phyloP scores from a whole-genome alignment of 2,113 vertebrate species.

The Haemorhous mexicanus region DNA sequence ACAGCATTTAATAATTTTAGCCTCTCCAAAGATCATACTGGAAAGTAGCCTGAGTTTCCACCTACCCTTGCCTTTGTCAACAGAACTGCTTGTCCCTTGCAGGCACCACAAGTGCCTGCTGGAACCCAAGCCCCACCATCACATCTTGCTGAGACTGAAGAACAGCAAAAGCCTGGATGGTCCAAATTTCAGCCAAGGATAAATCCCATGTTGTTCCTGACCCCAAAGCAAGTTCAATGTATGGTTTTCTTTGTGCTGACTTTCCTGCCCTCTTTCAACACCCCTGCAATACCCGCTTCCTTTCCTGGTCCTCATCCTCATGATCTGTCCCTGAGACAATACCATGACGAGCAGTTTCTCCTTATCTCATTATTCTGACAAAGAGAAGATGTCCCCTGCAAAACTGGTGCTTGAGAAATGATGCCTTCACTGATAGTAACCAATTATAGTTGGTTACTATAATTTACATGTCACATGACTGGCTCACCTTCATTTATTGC shows the following conservation, averaged over 20 bases:
- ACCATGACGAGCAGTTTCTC: not conserved
- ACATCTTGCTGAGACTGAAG: not conserved
- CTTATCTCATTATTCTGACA: not conserved
- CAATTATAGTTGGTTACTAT: not conserved
- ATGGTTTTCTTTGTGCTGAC: not conserved
- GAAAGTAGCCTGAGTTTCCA: not conserved
- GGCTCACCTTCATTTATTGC: slow-evolving; percentile 90
- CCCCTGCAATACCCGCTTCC: not conserved
- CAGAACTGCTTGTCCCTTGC: not conserved
- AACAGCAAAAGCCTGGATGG: not conserved
- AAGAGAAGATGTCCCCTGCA: not conserved
- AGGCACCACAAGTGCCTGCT: not conserved
- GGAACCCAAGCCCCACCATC: not conserved
- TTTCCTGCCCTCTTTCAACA: not conserved
- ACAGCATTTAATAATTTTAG: not conserved
- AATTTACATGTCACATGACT: not conserved
- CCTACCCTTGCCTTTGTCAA: not conserved
- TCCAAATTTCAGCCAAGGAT: not conserved
- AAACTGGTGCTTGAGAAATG: not conserved
- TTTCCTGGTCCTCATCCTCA: not conserved
- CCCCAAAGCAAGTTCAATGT: not conserved
- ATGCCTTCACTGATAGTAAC: not conserved
- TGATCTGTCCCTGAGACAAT: not conserved
- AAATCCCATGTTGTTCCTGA: not conserved
- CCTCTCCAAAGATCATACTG: not conserved